Evolutionary conservation across 1,140 invertebrate genomes (phyloP).

Genomic region (Meloidogyne exigua): DNA sequence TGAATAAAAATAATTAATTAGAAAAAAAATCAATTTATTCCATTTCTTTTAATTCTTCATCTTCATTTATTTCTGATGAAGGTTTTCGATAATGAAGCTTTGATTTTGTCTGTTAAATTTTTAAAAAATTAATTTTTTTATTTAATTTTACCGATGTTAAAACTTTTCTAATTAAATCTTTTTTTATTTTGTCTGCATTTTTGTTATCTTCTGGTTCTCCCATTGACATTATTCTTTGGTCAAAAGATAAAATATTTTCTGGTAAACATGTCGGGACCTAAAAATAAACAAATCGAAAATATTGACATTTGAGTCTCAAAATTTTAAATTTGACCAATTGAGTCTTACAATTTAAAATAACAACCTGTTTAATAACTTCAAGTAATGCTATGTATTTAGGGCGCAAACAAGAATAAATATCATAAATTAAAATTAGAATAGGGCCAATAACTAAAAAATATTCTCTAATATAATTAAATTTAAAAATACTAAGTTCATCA

Average conservation of each 20-base stretch:
- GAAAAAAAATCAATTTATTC: neutral
- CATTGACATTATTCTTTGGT: conserved; percentile 33
- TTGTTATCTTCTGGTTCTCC: conserved; percentile 25
- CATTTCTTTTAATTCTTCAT: conserved; percentile 14
- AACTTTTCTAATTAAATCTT: conserved; percentile 51
- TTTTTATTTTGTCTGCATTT: conserved; percentile 45
- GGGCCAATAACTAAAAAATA: conserved; percentile 32
- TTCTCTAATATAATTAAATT: neutral
- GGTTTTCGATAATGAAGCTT: neutral
- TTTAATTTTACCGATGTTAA: conserved; percentile 42
- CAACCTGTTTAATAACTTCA: conserved; percentile 32
- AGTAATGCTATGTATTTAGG: conserved; percentile 33
- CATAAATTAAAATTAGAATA: conserved; percentile 44
- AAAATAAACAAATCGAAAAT: neutral
- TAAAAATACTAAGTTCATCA: conserved; percentile 47
- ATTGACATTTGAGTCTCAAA: conserved; percentile 18
- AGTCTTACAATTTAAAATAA: neutral
- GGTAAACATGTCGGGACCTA: conserved; percentile 41
- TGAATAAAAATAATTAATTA: no score
- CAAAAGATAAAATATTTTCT: conserved; percentile 45
- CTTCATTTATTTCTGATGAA: neutral
- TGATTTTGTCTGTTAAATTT: conserved; percentile 4
- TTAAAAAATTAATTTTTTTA: neutral
- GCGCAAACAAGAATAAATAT: conserved; percentile 43
- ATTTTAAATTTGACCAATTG: neutral